phyloP scores from a whole-genome alignment of 2,888 invertebrate genomes.

The Galerucella pusilla region DNA sequence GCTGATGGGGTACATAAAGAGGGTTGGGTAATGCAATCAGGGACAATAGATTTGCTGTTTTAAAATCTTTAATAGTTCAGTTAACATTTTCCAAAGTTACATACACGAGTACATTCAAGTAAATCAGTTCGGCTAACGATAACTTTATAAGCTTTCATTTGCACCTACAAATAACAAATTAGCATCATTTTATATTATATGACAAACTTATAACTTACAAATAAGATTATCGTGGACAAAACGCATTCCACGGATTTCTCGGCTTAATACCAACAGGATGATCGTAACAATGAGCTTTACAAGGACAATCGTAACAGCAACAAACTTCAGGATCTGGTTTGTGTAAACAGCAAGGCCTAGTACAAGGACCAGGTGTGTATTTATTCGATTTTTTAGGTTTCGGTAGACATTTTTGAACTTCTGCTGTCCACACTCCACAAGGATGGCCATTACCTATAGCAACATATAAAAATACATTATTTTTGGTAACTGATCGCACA shows the following conservation, averaged over 20 bases:
- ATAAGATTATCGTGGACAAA: not conserved
- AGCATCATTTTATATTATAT: not conserved
- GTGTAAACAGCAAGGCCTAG: slow-evolving; percentile 61
- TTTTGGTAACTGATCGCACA: too few relatives aligned
- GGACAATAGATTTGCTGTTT: too few relatives aligned
- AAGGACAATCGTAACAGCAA: slow-evolving; percentile 59
- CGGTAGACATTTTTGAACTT: slow-evolving; percentile 58
- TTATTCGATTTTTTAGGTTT: slow-evolving; percentile 52
- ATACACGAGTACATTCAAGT: too few relatives aligned
- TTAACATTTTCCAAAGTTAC: too few relatives aligned
- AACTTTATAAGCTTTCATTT: too few relatives aligned
- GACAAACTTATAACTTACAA: slow-evolving; percentile 8
- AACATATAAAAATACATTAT: not conserved
- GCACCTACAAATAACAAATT: not conserved
- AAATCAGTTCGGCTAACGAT: too few relatives aligned
- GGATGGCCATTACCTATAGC: slow-evolving; percentile 54
- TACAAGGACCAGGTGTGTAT: slow-evolving; percentile 54
- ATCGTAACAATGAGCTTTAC: slow-evolving; percentile 60
- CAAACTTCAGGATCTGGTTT: slow-evolving; percentile 57
- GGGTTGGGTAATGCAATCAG: too few relatives aligned
- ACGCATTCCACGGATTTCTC: slow-evolving; percentile 20
- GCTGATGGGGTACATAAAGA: too few relatives aligned
- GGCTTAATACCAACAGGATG: slow-evolving; percentile 57
- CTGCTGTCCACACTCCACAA: slow-evolving; percentile 57
- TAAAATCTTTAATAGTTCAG: too few relatives aligned